These are phyloP conservation scores for Argyrosomus japonicus DNA, from an alignment of 2,113 vertebrate species.

Conservation along the genomic window DNA sequence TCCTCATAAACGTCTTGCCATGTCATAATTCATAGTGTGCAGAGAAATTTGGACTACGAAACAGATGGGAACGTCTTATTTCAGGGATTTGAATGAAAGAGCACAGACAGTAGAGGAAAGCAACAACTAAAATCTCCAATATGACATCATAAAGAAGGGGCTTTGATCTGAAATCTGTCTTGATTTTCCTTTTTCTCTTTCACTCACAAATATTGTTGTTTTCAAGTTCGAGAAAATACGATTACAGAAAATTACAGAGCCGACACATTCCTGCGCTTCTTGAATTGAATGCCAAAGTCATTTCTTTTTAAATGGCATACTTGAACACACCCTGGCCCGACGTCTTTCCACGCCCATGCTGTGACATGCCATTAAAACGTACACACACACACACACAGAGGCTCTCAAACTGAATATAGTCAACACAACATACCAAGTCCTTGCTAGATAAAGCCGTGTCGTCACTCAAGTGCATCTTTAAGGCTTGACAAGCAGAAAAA, in stretches of 20 bases:
- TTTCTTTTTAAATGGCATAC: slow-evolving; percentile 34
- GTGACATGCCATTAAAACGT: slow-evolving; percentile 37
- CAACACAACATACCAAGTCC: slow-evolving; percentile 89
- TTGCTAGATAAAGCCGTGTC: slow-evolving; percentile 87
- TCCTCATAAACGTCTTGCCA: slow-evolving; percentile 1
- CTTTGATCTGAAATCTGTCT: slow-evolving; percentile 1
- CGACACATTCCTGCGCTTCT: slow-evolving; percentile 21
- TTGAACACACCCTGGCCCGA: slow-evolving; percentile 39
- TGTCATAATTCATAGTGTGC: slow-evolving; percentile 23
- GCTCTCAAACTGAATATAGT: slow-evolving; percentile 6
- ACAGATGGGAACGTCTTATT: slow-evolving; percentile 51
- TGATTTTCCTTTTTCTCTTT: slow-evolving; percentile 12
- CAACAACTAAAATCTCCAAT: slow-evolving; percentile 24
- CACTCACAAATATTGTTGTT: background rate
- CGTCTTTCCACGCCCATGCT: slow-evolving; percentile 25
- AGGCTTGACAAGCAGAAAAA: slow-evolving; percentile 90
- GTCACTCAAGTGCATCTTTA: slow-evolving; percentile 90
- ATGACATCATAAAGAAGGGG: slow-evolving; percentile 5
- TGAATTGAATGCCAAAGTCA: slow-evolving; percentile 2
- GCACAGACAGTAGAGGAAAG: slow-evolving; percentile 44
- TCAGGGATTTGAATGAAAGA: slow-evolving; percentile 34
- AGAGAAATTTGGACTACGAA: slow-evolving; percentile 32
- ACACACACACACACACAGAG: background rate
- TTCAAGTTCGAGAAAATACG: slow-evolving; percentile 10
- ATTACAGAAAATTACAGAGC: slow-evolving; percentile 43